A percentile compares a stretch with the other conserved stretches of the same genome.
Conservation (phyloP, 2,797 vertebrate genomes). For the Loris lydekkerianus region DNA sequence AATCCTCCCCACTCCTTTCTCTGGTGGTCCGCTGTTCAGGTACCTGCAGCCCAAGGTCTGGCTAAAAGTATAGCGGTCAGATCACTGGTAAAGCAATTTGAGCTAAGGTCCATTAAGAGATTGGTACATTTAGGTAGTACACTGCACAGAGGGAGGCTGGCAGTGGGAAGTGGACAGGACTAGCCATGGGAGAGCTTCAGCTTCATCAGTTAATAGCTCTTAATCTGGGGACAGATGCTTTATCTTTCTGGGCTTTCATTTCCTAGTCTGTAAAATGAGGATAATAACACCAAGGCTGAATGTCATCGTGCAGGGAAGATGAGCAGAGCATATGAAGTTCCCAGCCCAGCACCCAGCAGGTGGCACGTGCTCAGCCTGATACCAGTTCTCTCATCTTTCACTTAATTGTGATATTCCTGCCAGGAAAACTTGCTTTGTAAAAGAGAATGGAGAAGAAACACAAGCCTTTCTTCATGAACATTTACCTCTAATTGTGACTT, state of each 20-base stretch:
- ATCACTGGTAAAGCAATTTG: conserved; percentile 21
- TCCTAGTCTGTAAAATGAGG: background rate
- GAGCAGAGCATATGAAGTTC: background rate
- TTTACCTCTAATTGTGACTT: background rate
- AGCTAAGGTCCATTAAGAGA: conserved; percentile 26
- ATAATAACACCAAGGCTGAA: background rate
- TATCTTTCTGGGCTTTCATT: background rate
- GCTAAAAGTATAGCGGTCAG: background rate
- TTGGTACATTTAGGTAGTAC: background rate
- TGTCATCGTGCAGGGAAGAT: accelerated
- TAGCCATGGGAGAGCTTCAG: background rate
- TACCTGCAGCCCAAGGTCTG: background rate
- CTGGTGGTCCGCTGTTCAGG: background rate
- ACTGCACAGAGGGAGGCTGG: background rate
- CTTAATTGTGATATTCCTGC: background rate
- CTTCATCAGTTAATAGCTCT: background rate
- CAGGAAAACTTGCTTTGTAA: background rate
- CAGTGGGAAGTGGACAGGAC: accelerated
- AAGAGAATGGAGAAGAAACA: background rate
- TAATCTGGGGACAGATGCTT: background rate
- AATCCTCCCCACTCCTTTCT: background rate
- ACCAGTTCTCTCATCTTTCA: background rate
- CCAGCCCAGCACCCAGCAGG: no score
- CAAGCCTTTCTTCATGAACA: background rate
- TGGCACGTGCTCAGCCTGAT: background rate